phyloP scores from a whole-genome alignment of 2,797 vertebrate species.

The Okamejei kenojei region DNA sequence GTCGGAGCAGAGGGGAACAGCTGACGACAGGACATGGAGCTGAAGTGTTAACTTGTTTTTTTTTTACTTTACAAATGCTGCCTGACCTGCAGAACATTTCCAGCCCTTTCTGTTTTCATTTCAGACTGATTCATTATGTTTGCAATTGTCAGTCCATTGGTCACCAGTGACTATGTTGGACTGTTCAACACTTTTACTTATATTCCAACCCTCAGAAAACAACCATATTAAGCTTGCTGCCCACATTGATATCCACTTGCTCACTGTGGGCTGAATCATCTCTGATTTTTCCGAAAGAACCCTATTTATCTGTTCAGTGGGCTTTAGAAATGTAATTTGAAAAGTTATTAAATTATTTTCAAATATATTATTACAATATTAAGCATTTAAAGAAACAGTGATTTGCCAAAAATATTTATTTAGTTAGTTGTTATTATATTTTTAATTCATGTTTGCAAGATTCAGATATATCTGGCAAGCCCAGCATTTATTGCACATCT shows the following conservation, averaged over 20 bases:
- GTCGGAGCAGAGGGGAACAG: no score
- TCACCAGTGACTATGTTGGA: not conserved
- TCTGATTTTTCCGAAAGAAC: not conserved
- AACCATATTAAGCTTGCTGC: not conserved
- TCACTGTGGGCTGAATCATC: not conserved
- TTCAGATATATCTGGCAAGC: no score
- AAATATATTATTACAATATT: not conserved
- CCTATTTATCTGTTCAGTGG: not conserved
- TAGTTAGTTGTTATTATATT: not conserved
- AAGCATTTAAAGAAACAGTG: not conserved
- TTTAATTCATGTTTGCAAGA: no score
- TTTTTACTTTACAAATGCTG: no score
- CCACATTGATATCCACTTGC: not conserved
- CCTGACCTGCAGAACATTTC: no score
- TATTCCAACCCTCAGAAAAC: not conserved
- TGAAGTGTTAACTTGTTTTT: no score
- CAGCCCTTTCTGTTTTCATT: no score
- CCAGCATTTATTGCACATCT: no score
- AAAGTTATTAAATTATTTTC: not conserved
- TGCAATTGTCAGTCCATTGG: not conserved
- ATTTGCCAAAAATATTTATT: not conserved
- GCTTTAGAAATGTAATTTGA: not conserved
- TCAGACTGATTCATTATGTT: not conserved
- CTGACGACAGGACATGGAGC: no score
- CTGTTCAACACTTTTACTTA: not conserved